phyloP scores from a whole-genome alignment of 2,888 invertebrate genomes.

The Colostygia pectinataria region DNA sequence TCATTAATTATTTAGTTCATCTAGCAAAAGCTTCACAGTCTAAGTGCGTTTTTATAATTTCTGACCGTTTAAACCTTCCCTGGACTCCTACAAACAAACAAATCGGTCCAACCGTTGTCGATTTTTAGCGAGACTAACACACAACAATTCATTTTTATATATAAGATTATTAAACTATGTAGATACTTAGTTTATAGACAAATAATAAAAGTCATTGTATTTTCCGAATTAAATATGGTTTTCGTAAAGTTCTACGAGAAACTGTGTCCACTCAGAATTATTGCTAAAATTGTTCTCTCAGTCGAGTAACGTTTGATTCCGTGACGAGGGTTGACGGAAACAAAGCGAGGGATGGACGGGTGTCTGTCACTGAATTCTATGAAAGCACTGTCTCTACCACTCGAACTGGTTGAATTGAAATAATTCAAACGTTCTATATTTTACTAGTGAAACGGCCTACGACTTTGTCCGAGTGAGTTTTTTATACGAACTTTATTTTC shows the following conservation, averaged over 20 bases:
- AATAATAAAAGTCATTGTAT: not conserved
- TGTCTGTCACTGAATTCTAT: slow-evolving; percentile 17
- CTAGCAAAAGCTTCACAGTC: too few species aligned
- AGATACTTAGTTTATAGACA: not conserved
- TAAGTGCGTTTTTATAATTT: too few species aligned
- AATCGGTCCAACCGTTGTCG: too few species aligned
- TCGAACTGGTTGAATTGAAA: slow-evolving; percentile 6
- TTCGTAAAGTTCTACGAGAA: not conserved
- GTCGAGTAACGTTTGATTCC: slow-evolving; percentile 20
- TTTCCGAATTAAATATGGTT: not conserved
- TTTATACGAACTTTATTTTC: too few species aligned
- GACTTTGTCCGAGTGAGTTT: too few species aligned
- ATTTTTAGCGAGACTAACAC: too few species aligned
- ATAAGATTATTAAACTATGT: too few species aligned
- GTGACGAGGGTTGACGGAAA: slow-evolving; percentile 27
- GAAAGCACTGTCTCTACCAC: slow-evolving; percentile 2
- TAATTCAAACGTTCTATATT: not conserved
- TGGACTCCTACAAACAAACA: too few species aligned
- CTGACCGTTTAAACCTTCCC: too few species aligned
- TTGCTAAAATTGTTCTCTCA: slow-evolving; percentile 19
- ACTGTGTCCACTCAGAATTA: slow-evolving; percentile 18
- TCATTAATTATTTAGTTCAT: too few species aligned
- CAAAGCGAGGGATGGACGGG: slow-evolving; percentile 22
- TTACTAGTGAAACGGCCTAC: not conserved
- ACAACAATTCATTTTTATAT: too few species aligned